Evolutionary conservation across 2,888 invertebrate species (phyloP).

Genomic region (Papilio elwesi): DNA sequence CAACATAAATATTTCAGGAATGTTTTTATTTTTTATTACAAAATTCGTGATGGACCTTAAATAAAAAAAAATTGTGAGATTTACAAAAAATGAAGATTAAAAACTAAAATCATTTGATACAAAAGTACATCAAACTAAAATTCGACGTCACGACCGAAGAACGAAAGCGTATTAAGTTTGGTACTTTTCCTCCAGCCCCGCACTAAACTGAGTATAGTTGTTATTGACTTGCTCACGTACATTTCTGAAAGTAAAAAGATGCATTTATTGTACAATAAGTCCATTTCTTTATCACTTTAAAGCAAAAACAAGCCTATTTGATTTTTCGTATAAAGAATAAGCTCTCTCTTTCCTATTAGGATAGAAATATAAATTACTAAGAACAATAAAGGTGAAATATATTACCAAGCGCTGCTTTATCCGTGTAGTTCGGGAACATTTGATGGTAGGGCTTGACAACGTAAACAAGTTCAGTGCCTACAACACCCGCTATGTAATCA

Average conservation of each 20-base stretch:
- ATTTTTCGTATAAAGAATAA: too few relatives aligned
- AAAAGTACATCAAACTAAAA: constrained; percentile 49
- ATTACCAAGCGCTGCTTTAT: constrained; percentile 58
- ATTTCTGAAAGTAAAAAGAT: constrained; percentile 54
- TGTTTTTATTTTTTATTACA: not conserved
- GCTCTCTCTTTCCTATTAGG: not conserved
- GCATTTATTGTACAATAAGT: too few relatives aligned
- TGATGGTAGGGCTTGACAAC: constrained; percentile 72
- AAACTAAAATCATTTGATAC: constrained; percentile 7
- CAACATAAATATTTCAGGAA: not conserved
- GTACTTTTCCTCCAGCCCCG: constrained; percentile 77
- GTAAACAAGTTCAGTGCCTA: constrained; percentile 74
- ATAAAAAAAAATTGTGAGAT: not conserved
- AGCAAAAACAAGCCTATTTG: too few relatives aligned
- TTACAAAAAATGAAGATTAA: constrained; percentile 5
- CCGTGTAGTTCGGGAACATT: constrained; percentile 62
- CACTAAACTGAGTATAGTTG: constrained; percentile 66
- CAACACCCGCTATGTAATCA: constrained; percentile 73
- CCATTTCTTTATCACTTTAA: too few relatives aligned
- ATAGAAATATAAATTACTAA: too few relatives aligned
- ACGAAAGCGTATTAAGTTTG: constrained; percentile 72
- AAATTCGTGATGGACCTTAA: not conserved
- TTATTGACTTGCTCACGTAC: constrained; percentile 65
- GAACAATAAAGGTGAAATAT: constrained; percentile 23
- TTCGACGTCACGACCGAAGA: constrained; percentile 74